These are phyloP conservation scores for Timandra comae DNA, from an alignment of 2,888 invertebrate genomes.

Conservation along the genomic window DNA sequence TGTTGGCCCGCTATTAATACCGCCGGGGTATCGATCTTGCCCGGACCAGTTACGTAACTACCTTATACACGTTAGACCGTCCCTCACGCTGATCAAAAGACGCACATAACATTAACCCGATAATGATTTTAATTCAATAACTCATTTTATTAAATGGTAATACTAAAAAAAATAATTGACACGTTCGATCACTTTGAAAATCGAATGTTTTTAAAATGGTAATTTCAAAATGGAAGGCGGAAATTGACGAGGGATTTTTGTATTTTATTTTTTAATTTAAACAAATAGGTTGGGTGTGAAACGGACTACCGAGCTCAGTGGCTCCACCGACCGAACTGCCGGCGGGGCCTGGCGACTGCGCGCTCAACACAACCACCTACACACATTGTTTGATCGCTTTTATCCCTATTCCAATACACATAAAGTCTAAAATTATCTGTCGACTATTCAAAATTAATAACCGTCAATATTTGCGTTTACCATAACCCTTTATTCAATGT, in stretches of 20 bases:
- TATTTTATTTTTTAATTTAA: constrained; percentile 33
- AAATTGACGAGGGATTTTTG: constrained; percentile 33
- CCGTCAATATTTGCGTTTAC: constrained; percentile 8
- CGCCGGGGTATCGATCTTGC: constrained; percentile 68
- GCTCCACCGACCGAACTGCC: constrained; percentile 61
- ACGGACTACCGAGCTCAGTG: constrained; percentile 50
- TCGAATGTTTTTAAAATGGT: constrained; percentile 2
- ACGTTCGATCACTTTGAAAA: constrained; percentile 2
- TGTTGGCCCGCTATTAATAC: constrained; percentile 66
- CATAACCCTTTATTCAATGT: not conserved
- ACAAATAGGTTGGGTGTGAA: constrained; percentile 37
- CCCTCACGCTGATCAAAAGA: constrained; percentile 47
- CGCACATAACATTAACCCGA: constrained; percentile 35
- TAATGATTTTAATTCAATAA: constrained; percentile 5
- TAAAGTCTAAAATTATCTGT: constrained; percentile 33
- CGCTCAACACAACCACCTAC: constrained; percentile 25
- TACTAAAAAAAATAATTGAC: constrained; percentile 8
- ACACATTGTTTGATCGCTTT: constrained; percentile 22
- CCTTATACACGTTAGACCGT: constrained; percentile 47
- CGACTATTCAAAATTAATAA: constrained; percentile 13
- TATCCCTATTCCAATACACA: constrained; percentile 13
- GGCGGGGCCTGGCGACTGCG: constrained; percentile 52
- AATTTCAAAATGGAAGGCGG: constrained; percentile 41
- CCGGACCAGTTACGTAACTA: constrained; percentile 69
- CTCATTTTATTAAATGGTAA: constrained; percentile 2